phyloP scores from a whole-genome alignment of 2,797 vertebrate species.

The Coregonus suidteri region DNA sequence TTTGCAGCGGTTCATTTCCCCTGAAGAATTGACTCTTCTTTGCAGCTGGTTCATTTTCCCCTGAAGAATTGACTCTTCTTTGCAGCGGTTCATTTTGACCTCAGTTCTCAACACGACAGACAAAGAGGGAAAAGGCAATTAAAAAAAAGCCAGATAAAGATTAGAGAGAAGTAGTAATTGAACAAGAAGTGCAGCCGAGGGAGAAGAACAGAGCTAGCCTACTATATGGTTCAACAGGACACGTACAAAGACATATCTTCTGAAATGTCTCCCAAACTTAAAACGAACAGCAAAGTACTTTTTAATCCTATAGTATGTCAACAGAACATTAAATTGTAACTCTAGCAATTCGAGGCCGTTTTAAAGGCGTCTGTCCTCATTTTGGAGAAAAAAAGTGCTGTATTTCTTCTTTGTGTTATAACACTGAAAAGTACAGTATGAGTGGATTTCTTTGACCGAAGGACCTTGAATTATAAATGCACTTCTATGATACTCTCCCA shows the following conservation, averaged over 20 bases:
- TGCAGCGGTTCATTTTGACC: slow-evolving; percentile 15
- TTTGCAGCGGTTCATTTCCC: too few relatives aligned
- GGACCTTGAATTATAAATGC: not conserved
- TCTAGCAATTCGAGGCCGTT: not conserved
- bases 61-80: slow-evolving; percentile 9
- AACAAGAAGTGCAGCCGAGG: not conserved
- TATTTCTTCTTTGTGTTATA: not conserved
- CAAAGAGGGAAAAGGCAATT: not conserved
- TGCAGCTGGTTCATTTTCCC: not conserved
- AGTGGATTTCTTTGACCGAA: not conserved
- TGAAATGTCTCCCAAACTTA: not conserved
- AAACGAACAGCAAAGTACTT: not conserved
- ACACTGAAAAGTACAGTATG: not conserved
- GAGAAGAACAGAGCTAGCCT: too few relatives aligned
- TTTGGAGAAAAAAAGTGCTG: not conserved
- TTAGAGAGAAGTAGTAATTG: not conserved
- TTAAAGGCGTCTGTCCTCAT: not conserved
- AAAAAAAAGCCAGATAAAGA: not conserved
- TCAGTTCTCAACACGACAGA: not conserved
- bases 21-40: too few relatives aligned
- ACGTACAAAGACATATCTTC: not conserved
- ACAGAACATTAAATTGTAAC: not conserved
- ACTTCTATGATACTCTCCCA: not conserved
- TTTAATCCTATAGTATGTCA: not conserved
- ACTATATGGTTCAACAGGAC: not conserved